phyloP scores from a whole-genome alignment of 2,888 invertebrate genomes.

The Heliconius sara region DNA sequence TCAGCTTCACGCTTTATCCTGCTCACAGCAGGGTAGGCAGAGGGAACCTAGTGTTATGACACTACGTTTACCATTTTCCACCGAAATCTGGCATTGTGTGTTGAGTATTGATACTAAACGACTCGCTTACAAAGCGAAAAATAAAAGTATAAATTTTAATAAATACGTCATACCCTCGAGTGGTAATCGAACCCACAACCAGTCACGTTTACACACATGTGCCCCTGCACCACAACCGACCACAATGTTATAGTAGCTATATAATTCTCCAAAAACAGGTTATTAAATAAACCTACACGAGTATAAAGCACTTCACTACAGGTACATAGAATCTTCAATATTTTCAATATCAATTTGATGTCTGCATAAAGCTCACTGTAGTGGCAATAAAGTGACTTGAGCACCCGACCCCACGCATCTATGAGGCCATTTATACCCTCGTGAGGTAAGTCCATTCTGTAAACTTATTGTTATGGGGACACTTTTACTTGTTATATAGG shows the following conservation, averaged over 20 bases:
- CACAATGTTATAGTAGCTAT: not conserved
- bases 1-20: not conserved
- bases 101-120: too few relatives aligned
- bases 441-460: slow-evolving; percentile 32
- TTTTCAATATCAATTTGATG: slow-evolving; percentile 33
- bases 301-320: not conserved
- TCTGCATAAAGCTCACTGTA: slow-evolving; percentile 31
- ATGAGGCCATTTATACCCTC: slow-evolving; percentile 36
- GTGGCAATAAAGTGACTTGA: slow-evolving; percentile 33
- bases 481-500: slow-evolving; percentile 7
- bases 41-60: too few relatives aligned
- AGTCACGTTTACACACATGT: too few relatives aligned
- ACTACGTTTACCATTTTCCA: too few relatives aligned
- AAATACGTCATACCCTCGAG: too few relatives aligned
- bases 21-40: too few relatives aligned
- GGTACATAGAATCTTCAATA: slow-evolving; percentile 15
- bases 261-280: not conserved
- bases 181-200: too few relatives aligned
- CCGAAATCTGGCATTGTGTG: too few relatives aligned
- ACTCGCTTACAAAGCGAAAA: too few relatives aligned
- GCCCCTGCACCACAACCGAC: too few relatives aligned
- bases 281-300: slow-evolving; percentile 5
- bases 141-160: too few relatives aligned
- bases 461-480: slow-evolving; percentile 13
- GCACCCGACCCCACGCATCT: slow-evolving; percentile 30